Evolutionary conservation across 2,888 invertebrate species (phyloP).

Genomic region (Pseudococcus jackbeardsleyi): DNA sequence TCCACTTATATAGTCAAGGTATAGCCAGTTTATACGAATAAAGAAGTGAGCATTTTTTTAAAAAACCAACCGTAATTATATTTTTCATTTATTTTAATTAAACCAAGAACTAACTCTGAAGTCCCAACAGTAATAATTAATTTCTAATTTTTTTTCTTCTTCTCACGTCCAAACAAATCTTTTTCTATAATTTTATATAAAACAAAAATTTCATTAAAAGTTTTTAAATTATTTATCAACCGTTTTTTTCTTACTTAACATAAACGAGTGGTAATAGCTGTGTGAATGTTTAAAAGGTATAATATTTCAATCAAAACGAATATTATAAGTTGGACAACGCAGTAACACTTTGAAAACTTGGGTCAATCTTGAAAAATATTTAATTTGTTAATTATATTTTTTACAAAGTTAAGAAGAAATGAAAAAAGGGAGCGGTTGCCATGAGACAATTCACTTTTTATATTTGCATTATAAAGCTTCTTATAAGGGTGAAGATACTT

Average conservation of each 20-base stretch:
- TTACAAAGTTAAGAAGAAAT: neutral
- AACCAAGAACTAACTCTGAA: neutral
- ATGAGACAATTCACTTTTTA: slow-evolving; percentile 12
- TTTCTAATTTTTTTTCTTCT: neutral
- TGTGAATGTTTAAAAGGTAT: neutral
- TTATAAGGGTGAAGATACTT: slow-evolving; percentile 3
- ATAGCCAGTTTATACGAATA: neutral
- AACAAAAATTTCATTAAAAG: slow-evolving; percentile 12
- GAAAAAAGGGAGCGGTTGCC: slow-evolving; percentile 19
- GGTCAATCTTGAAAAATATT: neutral
- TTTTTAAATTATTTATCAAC: neutral
- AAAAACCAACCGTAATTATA: neutral
- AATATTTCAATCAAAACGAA: slow-evolving; percentile 21
- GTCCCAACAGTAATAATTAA: slow-evolving; percentile 12
- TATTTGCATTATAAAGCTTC: slow-evolving; percentile 19
- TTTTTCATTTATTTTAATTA: slow-evolving; percentile 17
- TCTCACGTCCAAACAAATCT: neutral
- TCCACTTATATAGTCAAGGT: neutral
- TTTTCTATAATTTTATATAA: slow-evolving; percentile 5
- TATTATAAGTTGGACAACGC: neutral
- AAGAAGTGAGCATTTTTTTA: neutral
- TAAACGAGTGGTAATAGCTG: neutral
- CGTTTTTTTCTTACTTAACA: too few species aligned
- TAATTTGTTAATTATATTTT: slow-evolving; percentile 23
- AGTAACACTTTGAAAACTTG: neutral